A percentile compares a stretch with the other conserved stretches of the same genome.
Conservation (phyloP, 2,113 vertebrate species). For the Phylloscopus whistleri region DNA sequence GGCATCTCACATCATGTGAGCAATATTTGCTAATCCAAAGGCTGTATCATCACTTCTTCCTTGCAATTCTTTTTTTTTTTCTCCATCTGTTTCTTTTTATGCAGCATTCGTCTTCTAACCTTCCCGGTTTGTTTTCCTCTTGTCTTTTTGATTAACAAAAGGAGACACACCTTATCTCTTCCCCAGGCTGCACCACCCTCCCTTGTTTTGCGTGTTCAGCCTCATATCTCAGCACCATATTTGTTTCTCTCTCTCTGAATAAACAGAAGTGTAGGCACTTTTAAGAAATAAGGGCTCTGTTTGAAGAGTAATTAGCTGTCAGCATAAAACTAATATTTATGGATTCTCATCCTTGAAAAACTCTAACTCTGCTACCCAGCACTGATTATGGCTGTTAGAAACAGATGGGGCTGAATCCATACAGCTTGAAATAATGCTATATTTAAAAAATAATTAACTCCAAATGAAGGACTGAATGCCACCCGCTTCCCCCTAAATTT, state of each 20-base stretch:
- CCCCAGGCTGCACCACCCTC: background rate
- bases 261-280: slow-evolving; percentile 34
- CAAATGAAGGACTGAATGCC: slow-evolving; percentile 28
- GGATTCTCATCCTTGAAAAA: slow-evolving; percentile 49
- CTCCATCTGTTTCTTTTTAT: background rate
- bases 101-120: background rate
- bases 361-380: background rate
- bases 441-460: slow-evolving; percentile 55
- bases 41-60: background rate
- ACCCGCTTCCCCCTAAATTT: background rate
- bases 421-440: slow-evolving; percentile 6
- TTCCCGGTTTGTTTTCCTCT: background rate
- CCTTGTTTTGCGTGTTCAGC: background rate
- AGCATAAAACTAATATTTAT: slow-evolving; percentile 47
- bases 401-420: slow-evolving; percentile 38
- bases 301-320: slow-evolving; percentile 63
- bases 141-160: background rate
- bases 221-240: background rate
- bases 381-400: slow-evolving; percentile 18
- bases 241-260: slow-evolving; percentile 13
- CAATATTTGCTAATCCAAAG: background rate
- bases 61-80: background rate
- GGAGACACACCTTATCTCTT: slow-evolving; percentile 1
- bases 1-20: background rate
- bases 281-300: slow-evolving; percentile 51